These are phyloP conservation scores for Chrysopa pallens DNA, from an alignment of 1,140 invertebrate species.

Conservation along the genomic window DNA sequence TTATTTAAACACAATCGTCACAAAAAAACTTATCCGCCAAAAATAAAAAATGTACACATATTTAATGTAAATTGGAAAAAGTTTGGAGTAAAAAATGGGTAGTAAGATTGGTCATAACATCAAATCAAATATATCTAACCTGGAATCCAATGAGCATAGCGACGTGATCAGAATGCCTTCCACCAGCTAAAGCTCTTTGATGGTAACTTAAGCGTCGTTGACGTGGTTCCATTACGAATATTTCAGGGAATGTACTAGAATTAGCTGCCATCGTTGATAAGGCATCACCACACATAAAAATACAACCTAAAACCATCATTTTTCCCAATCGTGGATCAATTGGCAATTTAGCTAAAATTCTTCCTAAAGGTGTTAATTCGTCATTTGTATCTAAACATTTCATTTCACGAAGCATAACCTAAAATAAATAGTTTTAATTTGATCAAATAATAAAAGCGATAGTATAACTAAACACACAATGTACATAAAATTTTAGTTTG, in stretches of 20 bases:
- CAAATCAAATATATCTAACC: slow-evolving; percentile 16
- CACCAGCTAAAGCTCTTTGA: slow-evolving; percentile 69
- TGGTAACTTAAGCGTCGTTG: slow-evolving; percentile 48
- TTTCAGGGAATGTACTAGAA: slow-evolving; percentile 79
- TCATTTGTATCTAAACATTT: slow-evolving; percentile 73
- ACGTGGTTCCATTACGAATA: slow-evolving; percentile 54
- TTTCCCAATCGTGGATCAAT: slow-evolving; percentile 86
- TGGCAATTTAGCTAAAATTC: slow-evolving; percentile 79
- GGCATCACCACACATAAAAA: slow-evolving; percentile 75
- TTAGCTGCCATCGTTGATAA: slow-evolving; percentile 87
- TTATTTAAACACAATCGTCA: no score
- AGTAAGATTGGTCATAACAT: no score
- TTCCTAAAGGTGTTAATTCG: slow-evolving; percentile 75
- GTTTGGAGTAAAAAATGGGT: no score
- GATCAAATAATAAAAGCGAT: slow-evolving; percentile 5
- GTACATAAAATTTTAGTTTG: no score
- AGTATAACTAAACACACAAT: no score
- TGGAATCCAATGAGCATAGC: slow-evolving; percentile 87
- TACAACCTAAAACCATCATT: slow-evolving; percentile 81
- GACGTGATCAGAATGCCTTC: slow-evolving; percentile 82
- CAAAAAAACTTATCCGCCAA: no score
- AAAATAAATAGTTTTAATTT: slow-evolving; percentile 1
- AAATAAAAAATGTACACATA: no score
- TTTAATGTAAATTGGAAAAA: no score
- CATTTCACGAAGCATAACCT: slow-evolving; percentile 48